Base-by-base conservation (phyloP, 2,888 invertebrate species). In the Capitulum mitella region DNA sequence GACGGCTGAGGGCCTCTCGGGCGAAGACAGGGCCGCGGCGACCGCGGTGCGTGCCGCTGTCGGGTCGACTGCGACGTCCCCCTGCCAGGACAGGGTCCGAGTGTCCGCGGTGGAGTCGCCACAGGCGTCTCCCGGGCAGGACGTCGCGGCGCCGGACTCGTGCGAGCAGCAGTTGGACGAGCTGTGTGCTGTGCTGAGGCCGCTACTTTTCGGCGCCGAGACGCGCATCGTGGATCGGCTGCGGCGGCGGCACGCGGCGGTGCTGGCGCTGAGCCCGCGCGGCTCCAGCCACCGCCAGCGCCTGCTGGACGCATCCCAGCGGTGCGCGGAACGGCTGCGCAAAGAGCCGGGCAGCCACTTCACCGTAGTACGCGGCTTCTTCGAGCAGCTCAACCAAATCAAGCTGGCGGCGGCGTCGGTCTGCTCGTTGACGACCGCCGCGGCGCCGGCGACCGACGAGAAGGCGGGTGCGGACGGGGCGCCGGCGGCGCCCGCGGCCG, bases 301-400 rank as follows among this genome's bases (percentile, higher is more conserved):
- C 70, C 37, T 70, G 26, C 37, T 22, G 6, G 70, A 40, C 16
- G 37, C 40, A 16, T 26, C 70, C 22, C 26, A 10, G 26, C 70
- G 40, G 37, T 40, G 70, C 40, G 70, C 40, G 34, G 70, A 19
- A 1, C 37, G 40, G 40, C 29, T 70, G 40, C 70, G 70, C 40
- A 26, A 37, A 5, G 76, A 76, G 46, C 76, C 76, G n/a, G 16
- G 26, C 29, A 29, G 29, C 76, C 46, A 46, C 48, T 76, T 76
- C 76, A 76, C 76, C 48, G 16, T 76, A 46, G 29, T 76, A 19
- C 43, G 76, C n/a, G 29, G 26, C 29, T 48, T 76, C 46, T 26
- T 76, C 0, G 76, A 76, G 48, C 46, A 76, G 48, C 46, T 76
- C 12, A 46, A 76, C 32, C 76, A 76, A 32, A 29, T 76, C 32